A percentile compares a stretch with the other conserved stretches of the same genome.
These are phyloP conservation scores for Chelonoidis abingdonii DNA, from an alignment of 2,113 vertebrate species.

Conservation along the genomic window DNA sequence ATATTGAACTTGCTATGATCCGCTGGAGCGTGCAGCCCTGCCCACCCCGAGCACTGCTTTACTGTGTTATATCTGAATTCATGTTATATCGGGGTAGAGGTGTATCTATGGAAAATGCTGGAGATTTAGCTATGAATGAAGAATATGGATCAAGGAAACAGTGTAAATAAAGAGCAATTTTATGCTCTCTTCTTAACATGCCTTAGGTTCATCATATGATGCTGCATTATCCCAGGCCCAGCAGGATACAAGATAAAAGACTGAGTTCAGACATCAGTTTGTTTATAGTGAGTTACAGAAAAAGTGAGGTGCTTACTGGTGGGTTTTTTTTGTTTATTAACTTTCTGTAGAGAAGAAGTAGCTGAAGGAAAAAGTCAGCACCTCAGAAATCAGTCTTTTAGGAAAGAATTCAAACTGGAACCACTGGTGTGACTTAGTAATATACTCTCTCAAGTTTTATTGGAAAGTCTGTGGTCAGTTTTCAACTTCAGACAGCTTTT, in stretches of 20 bases:
- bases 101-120: background rate
- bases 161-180: background rate
- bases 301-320: background rate
- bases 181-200: background rate
- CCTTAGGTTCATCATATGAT: background rate
- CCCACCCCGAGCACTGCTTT: too few species aligned
- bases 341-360: background rate
- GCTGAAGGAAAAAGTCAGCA: background rate
- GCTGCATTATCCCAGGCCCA: background rate
- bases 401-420: background rate
- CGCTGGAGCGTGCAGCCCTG: too few species aligned
- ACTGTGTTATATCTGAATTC: too few species aligned
- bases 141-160: accelerated
- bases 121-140: background rate
- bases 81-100: too few species aligned
- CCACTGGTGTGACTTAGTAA: background rate
- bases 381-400: background rate
- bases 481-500: constrained; percentile 3
- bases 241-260: background rate
- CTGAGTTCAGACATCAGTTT: background rate
- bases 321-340: background rate
- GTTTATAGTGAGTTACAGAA: background rate
- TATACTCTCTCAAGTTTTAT: background rate
- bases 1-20: too few species aligned
- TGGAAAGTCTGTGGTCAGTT: background rate